Conservation (phyloP, 2,888 invertebrate genomes). For the Steinernema carpocapsae region DNA sequence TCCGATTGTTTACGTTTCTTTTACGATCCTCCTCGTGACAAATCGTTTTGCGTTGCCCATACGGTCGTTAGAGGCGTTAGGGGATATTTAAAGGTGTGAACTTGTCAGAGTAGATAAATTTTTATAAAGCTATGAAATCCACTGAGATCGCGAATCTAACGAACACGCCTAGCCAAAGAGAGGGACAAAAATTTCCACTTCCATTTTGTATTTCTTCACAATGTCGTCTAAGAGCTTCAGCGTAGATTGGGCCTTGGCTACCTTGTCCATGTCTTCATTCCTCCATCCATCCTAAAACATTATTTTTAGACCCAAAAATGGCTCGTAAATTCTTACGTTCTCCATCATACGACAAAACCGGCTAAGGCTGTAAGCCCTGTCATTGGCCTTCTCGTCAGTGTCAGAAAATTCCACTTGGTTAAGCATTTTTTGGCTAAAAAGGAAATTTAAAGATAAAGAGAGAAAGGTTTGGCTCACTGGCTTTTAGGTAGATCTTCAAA, state of each 20-base stretch:
- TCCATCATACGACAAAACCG: neutral
- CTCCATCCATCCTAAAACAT: neutral
- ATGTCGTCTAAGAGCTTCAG: neutral
- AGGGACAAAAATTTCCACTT: neutral
- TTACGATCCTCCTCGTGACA: slow-evolving; percentile 2
- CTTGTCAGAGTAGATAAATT: neutral
- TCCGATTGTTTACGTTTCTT: slow-evolving; percentile 17
- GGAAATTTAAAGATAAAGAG: no score
- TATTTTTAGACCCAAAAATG: neutral
- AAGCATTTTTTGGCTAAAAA: neutral
- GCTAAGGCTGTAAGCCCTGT: neutral
- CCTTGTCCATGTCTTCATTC: neutral
- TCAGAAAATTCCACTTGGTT: neutral
- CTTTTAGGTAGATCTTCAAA: no score
- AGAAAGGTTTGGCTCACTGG: no score
- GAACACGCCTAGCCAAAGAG: neutral
- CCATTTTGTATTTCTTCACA: neutral
- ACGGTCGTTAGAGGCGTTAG: neutral
- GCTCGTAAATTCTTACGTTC: neutral
- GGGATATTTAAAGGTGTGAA: neutral
- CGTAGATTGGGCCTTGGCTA: neutral
- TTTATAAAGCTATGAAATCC: neutral
- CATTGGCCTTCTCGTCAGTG: neutral
- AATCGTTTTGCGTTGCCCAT: neutral
- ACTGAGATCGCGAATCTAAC: neutral